Conservation (phyloP, 2,888 invertebrate genomes). For the Drosophila neonasuta region DNA sequence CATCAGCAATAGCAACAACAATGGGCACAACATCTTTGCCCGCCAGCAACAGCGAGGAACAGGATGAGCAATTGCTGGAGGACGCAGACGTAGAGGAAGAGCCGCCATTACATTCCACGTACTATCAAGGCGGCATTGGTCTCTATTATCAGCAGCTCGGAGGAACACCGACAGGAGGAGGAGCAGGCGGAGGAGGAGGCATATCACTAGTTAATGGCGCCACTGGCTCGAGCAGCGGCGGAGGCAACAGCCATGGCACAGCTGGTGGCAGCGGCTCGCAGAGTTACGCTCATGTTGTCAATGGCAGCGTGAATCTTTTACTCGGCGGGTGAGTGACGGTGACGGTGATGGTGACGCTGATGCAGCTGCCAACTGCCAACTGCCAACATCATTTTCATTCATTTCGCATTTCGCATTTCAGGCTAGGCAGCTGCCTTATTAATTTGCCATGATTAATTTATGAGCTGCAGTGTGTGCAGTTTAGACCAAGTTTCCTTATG, state of each 20-base stretch:
- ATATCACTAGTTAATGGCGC: slow-evolving; percentile 62
- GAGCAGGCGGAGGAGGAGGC: slow-evolving; percentile 46
- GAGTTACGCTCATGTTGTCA: slow-evolving; percentile 77
- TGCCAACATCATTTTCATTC: neutral
- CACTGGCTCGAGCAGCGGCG: slow-evolving; percentile 48
- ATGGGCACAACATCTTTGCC: slow-evolving; percentile 25
- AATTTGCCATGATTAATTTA: slow-evolving; percentile 42
- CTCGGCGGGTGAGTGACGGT: slow-evolving; percentile 87
- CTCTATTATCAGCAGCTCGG: slow-evolving; percentile 79
- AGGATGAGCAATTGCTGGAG: slow-evolving; percentile 23
- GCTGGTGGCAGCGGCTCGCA: slow-evolving; percentile 56
- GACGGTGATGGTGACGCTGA: neutral
- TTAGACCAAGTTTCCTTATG: slow-evolving; percentile 21
- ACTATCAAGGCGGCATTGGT: slow-evolving; percentile 80
- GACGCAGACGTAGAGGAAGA: slow-evolving; percentile 7
- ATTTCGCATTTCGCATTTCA: neutral
- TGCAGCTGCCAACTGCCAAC: neutral
- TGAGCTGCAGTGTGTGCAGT: slow-evolving; percentile 17
- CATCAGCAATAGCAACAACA: slow-evolving; percentile 39
- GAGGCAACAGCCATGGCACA: slow-evolving; percentile 45
- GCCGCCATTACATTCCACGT: slow-evolving; percentile 59
- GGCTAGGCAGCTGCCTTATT: slow-evolving; percentile 29
- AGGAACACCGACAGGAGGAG: neutral
- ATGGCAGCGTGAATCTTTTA: slow-evolving; percentile 88
- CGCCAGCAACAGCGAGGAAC: slow-evolving; percentile 18